phyloP scores from a whole-genome alignment of 2,888 invertebrate genomes.

The Sylvicola fuscatus region DNA sequence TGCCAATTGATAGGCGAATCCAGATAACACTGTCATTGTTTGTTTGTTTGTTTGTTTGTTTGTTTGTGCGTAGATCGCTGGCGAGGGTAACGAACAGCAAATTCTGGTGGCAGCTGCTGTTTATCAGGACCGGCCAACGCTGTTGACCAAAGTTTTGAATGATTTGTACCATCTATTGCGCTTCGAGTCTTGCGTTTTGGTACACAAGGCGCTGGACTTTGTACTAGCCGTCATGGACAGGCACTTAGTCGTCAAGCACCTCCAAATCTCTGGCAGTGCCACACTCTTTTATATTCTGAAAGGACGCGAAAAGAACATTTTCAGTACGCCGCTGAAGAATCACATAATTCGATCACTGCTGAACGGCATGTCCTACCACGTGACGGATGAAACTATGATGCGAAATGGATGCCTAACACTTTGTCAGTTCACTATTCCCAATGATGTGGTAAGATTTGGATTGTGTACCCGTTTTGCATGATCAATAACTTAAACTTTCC shows the following conservation, averaged over 20 bases:
- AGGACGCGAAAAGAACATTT: conserved; percentile 52
- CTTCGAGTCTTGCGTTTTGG: conserved; percentile 57
- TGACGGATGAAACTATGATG: conserved; percentile 82
- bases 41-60: background rate
- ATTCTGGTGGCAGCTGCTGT: conserved; percentile 65
- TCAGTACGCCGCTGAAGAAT: conserved; percentile 52
- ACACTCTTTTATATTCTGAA: conserved; percentile 89
- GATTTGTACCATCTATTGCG: conserved; percentile 77
- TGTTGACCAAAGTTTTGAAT: conserved; percentile 62
- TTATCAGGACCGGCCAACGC: conserved; percentile 67
- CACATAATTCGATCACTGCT: conserved; percentile 64
- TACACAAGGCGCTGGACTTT: conserved; percentile 53
- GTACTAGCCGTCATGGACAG: conserved; percentile 81
- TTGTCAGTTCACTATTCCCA: conserved; percentile 87
- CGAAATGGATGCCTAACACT: conserved; percentile 87
- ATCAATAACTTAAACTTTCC: conserved; percentile 10
- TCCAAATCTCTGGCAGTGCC: conserved; percentile 89
- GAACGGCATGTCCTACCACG: conserved; percentile 74
- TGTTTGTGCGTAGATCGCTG: conserved; percentile 46
- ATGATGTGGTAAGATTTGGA: conserved; percentile 61
- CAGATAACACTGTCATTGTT: background rate
- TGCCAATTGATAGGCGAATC: background rate
- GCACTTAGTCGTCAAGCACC: conserved; percentile 67
- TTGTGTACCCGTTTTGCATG: background rate
- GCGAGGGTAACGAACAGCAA: conserved; percentile 80